Evolutionary conservation across 2,797 vertebrate genomes (phyloP), one percentile per base, ranked within the genome.

Genomic region (Melanogrammus aeglefinus): DNA sequence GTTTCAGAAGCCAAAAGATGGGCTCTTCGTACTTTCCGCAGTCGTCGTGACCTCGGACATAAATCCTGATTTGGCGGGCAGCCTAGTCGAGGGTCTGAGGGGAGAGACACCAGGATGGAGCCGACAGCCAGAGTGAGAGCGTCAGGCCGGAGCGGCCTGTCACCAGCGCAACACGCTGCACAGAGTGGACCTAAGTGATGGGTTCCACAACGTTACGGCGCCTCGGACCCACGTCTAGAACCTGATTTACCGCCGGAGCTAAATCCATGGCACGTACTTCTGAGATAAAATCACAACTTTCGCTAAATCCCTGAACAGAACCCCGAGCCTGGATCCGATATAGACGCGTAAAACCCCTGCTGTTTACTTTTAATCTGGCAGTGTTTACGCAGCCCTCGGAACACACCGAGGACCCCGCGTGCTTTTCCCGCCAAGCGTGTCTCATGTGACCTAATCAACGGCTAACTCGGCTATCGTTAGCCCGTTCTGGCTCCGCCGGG

Each of bases 371-470:
- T 69, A 69, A 69, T 69, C n/a, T 69, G 0, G 24, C 24, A 24
- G 24, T 69, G 63, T 69, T 66, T 66, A 27, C n/a, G 57, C 24
- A 69, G 12, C 63, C 24, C 7, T 69, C 7, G 4, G 27, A 69
- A 27, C 63, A 69, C 4, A 69, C 13, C n/a, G 1, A 69, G 63
- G 63, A 69, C 63, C 63, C 57, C 0, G 6, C 2, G n/a, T 8
- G 57, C 57, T 24, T n/a, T 24, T 63, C 57, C 36, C 73, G n/a
- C 36, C 35, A 74, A 74, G 24, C 36, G 9, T n/a, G 10, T 74
- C 82, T 44, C 33, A 74, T 77, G 6, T 75, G 73, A 86, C 84
- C 76, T 80, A 82, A 7, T 9, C 77, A 66, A 79, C 57, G 66
- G 8, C 14, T 63, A 74, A 63, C 73, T 77, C 27, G 29, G 41